Evolutionary conservation across 2,113 vertebrate genomes (phyloP).

Genomic region (Oplegnathus fasciatus): DNA sequence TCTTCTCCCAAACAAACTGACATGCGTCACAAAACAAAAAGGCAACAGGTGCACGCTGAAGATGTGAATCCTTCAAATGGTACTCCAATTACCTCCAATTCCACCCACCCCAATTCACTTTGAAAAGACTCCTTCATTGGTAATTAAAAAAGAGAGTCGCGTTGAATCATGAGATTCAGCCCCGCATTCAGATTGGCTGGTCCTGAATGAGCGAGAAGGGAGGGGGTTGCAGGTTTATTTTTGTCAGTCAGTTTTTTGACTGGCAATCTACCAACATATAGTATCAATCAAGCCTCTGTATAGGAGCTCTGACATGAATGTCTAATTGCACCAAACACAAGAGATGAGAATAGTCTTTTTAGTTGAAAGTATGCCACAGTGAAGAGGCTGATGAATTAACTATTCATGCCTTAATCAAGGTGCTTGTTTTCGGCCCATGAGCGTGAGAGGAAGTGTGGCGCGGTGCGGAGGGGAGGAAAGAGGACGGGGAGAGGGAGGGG

Average conservation of each 20-base stretch:
- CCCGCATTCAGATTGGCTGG: conserved; percentile 60
- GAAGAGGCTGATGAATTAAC: conserved; percentile 86
- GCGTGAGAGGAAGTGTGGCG: conserved; percentile 78
- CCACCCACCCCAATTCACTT: conserved; percentile 71
- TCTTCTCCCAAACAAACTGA: conserved; percentile 60
- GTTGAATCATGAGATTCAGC: conserved; percentile 60
- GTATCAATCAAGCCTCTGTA: conserved; percentile 84
- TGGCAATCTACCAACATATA: conserved; percentile 80
- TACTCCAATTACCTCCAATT: conserved; percentile 79
- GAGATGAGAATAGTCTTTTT: conserved; percentile 85
- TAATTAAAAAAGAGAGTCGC: conserved; percentile 71
- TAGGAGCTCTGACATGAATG: conserved; percentile 83
- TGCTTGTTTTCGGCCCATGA: conserved; percentile 85
- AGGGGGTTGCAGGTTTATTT: conserved; percentile 66
- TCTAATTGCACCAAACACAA: conserved; percentile 85
- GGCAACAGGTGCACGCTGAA: conserved; percentile 84
- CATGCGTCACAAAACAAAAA: conserved; percentile 73
- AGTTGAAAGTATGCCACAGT: conserved; percentile 79
- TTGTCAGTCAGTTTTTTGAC: conserved; percentile 75
- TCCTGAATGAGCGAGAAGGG: conserved; percentile 65
- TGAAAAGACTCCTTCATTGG: conserved; percentile 80
- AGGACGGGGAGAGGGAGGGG: background rate
- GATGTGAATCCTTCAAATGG: conserved; percentile 78
- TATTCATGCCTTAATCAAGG: conserved; percentile 88
- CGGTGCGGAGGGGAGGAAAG: conserved; percentile 28